Evolutionary conservation across 2,888 invertebrate species (phyloP).

Genomic region (Athalia rosae): DNA sequence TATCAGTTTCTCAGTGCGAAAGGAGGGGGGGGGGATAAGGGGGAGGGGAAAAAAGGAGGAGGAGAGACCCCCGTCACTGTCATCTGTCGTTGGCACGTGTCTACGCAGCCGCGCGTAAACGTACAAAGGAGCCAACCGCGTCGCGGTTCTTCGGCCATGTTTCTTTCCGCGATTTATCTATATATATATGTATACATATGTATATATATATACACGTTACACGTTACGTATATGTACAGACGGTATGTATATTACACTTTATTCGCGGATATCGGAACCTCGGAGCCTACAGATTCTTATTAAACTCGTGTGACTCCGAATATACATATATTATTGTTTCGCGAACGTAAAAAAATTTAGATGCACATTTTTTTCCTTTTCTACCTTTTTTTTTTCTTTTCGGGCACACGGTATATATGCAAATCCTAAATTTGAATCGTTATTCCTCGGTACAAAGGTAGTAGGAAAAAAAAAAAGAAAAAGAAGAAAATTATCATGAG

Average conservation of each 20-base stretch:
- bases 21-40: not conserved
- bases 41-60: slow-evolving; percentile 3
- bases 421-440: no score
- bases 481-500: no score
- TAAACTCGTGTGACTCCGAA: no score
- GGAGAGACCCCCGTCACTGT: slow-evolving; percentile 27
- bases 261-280: no score
- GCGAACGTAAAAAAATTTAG: no score
- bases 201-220: slow-evolving; percentile 33
- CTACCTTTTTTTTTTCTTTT: no score
- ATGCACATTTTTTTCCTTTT: no score
- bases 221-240: not conserved
- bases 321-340: no score
- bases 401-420: no score
- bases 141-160: slow-evolving; percentile 23
- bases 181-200: slow-evolving; percentile 26
- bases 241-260: slow-evolving; percentile 13
- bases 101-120: slow-evolving; percentile 45
- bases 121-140: slow-evolving; percentile 34
- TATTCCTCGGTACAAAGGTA: no score
- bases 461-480: no score
- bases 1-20: not conserved
- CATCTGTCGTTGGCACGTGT: slow-evolving; percentile 44
- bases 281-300: no score
- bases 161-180: slow-evolving; percentile 30